Evolutionary conservation across 2,797 vertebrate genomes (phyloP).

Genomic region (Acanthis flammea): DNA sequence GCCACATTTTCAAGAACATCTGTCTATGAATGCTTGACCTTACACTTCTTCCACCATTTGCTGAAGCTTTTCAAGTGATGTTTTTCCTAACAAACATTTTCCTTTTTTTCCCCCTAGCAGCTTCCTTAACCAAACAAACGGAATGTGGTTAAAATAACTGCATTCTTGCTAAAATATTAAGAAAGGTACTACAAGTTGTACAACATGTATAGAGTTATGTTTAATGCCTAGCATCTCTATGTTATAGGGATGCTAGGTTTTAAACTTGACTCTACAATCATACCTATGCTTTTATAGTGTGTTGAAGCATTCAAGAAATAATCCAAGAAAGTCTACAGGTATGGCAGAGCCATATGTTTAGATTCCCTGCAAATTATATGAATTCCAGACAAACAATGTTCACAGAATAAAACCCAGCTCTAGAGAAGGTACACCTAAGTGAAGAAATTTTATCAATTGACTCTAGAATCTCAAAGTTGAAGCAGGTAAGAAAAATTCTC

Average conservation of each 20-base stretch:
- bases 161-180: background rate
- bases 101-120: background rate
- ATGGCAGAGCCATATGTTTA: background rate
- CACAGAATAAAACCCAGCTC: background rate
- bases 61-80: background rate
- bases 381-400: background rate
- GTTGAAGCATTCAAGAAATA: conserved; percentile 7
- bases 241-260: background rate
- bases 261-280: background rate
- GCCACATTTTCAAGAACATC: background rate
- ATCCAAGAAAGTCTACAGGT: background rate
- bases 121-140: background rate
- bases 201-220: background rate
- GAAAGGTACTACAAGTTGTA: background rate
- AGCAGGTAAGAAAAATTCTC: background rate
- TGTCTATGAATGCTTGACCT: background rate
- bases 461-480: background rate
- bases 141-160: background rate
- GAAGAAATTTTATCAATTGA: background rate
- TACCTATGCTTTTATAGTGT: background rate
- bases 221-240: background rate
- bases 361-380: background rate
- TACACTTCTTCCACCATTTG: background rate
- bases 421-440: background rate
- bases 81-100: background rate